Percentiles rank a stretch among this genome's conserved stretches.
Conservation (phyloP, 1,140 invertebrate species). For the Macrobrachium nipponense region DNA sequence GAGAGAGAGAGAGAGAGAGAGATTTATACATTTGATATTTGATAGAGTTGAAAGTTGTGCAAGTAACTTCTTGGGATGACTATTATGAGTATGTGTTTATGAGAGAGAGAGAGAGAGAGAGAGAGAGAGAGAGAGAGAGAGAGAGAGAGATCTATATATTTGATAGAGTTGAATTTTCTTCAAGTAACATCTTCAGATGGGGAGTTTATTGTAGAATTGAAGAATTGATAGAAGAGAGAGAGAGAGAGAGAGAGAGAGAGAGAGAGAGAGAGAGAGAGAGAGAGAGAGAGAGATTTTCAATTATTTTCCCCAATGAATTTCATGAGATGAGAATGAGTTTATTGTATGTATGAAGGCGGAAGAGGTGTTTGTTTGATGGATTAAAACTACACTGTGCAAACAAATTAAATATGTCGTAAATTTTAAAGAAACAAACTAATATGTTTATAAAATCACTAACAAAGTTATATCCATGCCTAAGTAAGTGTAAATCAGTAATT, state of each 20-base stretch:
- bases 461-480: too few relatives aligned
- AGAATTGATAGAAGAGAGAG: slow-evolving; percentile 3
- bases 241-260: slow-evolving; percentile 35
- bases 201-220: background rate
- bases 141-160: background rate
- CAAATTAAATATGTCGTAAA: too few relatives aligned
- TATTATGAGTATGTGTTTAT: background rate
- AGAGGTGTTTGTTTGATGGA: background rate
- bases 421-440: too few relatives aligned
- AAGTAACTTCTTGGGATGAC: background rate
- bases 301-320: background rate
- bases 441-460: too few relatives aligned
- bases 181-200: background rate
- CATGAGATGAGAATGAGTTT: background rate
- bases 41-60: too few relatives aligned
- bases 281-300: background rate
- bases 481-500: too few relatives aligned
- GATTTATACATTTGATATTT: background rate
- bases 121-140: slow-evolving; percentile 15
- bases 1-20: background rate
- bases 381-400: too few relatives aligned
- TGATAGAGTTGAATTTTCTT: background rate
- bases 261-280: slow-evolving; percentile 17
- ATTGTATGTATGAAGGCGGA: background rate
- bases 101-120: slow-evolving; percentile 15